phyloP scores from a whole-genome alignment of 2,113 vertebrate genomes.

The Numida meleagris region DNA sequence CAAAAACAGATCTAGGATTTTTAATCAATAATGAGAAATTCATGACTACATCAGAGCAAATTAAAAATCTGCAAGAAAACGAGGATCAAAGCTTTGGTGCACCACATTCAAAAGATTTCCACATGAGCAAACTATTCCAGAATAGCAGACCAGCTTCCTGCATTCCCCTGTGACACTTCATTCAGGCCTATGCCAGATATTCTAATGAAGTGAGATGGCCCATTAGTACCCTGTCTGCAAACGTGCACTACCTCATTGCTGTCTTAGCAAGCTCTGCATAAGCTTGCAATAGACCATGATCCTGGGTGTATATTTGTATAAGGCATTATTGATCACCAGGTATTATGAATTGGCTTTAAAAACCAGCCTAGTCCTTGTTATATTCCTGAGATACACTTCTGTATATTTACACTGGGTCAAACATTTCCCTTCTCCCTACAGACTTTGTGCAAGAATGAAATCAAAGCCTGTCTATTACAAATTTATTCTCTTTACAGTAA shows the following conservation, averaged over 20 bases:
- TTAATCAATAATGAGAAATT: neutral
- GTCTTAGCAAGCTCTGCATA: neutral
- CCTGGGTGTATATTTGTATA: neutral
- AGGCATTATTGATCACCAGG: neutral
- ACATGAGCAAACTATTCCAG: neutral
- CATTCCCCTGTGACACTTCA: neutral
- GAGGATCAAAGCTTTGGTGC: neutral
- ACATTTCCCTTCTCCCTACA: neutral
- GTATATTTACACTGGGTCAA: neutral
- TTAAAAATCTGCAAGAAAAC: neutral
- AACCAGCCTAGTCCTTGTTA: neutral
- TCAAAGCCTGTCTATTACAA: neutral
- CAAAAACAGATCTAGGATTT: neutral
- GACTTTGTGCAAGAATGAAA: neutral
- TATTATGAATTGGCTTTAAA: neutral
- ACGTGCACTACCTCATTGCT: neutral
- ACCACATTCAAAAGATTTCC: neutral
- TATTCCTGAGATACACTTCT: neutral
- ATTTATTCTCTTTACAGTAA: neutral
- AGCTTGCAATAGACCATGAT: neutral
- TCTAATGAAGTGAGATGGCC: neutral
- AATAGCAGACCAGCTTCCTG: neutral
- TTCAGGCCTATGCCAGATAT: neutral
- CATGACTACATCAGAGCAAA: neutral
- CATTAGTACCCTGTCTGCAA: neutral